Conservation (phyloP, 1,140 invertebrate species). For the Tyrophagus putrescentiae region DNA sequence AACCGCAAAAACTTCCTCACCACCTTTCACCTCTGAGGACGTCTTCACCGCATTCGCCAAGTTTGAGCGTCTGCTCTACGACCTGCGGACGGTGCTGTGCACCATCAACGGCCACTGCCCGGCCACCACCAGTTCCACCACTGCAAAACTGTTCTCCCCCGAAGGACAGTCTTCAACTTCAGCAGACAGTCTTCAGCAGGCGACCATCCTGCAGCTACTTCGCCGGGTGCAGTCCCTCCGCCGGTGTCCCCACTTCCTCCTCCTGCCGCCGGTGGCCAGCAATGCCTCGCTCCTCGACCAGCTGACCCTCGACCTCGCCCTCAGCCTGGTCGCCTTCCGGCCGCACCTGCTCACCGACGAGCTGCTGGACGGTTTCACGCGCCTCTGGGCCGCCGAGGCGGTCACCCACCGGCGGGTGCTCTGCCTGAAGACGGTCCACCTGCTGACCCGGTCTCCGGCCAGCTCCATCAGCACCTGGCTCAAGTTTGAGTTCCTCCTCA, state of each 20-base stretch:
- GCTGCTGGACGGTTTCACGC: slow-evolving; percentile 4
- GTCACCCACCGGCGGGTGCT: neutral
- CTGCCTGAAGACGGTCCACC: neutral
- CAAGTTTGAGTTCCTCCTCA: neutral
- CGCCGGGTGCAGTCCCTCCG: neutral
- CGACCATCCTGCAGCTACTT: no score
- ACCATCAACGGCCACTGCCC: no score
- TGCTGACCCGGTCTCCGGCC: neutral
- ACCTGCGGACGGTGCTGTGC: no score
- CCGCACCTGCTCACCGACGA: neutral
- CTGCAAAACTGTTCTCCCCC: no score
- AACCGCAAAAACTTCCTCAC: no score
- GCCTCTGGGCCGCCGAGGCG: neutral
- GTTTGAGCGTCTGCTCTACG: no score
- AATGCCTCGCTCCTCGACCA: neutral
- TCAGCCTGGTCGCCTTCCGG: neutral
- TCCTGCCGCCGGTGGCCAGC: no score
- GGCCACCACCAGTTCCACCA: no score
- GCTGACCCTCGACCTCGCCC: neutral
- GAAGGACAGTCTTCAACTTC: no score
- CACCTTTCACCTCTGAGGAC: no score
- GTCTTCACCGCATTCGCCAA: no score
- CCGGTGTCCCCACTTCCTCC: neutral
- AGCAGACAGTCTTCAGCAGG: no score
- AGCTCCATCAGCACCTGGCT: neutral